Conservation (phyloP, 2,888 invertebrate species). For the Pecten maximus region DNA sequence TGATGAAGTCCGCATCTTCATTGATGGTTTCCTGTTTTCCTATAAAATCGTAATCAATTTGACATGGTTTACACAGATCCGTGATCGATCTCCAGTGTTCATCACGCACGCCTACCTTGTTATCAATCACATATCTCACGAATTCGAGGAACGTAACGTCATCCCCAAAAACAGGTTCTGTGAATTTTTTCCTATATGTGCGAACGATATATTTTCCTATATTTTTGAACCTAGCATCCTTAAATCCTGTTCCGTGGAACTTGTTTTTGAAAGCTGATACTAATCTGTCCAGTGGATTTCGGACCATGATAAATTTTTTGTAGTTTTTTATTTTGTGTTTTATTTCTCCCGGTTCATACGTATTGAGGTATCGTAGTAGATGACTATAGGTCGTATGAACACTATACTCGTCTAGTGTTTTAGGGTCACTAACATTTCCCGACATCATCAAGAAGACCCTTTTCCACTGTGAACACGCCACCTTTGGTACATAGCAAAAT, state of each 20-base stretch:
- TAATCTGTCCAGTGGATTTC: not conserved
- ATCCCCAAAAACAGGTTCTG: not conserved
- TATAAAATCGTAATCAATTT: not conserved
- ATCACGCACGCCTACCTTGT: not conserved
- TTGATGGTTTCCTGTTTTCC: not conserved
- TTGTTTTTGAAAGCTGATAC: not conserved
- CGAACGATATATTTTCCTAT: not conserved
- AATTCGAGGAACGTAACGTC: not conserved
- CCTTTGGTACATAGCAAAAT: not conserved
- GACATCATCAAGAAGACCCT: not conserved
- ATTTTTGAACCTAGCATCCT: not conserved
- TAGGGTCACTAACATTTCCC: not conserved
- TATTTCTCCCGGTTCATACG: not conserved
- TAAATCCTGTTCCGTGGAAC: not conserved
- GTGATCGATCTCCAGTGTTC: not conserved
- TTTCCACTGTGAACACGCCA: not conserved
- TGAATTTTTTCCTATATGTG: not conserved
- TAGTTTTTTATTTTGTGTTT: not conserved
- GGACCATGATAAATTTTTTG: not conserved
- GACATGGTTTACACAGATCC: not conserved
- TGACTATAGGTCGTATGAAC: not conserved
- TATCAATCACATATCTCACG: not conserved
- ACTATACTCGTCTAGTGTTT: not conserved
- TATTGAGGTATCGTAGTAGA: not conserved
- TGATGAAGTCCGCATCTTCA: not conserved